Base-by-base conservation (phyloP, 2,888 invertebrate species). In the Dasypolia templi region DNA sequence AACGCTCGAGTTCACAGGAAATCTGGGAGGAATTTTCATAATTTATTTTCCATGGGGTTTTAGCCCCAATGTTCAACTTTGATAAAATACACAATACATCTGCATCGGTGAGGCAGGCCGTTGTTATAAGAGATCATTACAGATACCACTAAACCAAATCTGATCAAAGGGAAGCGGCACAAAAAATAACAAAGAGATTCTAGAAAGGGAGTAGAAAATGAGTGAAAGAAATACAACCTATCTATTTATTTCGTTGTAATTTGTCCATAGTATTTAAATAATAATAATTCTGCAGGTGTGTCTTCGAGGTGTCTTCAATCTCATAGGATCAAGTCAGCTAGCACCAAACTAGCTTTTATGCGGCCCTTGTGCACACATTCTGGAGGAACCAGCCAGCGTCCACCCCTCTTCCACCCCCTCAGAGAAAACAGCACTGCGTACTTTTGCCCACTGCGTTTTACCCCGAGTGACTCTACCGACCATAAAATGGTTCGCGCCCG, bases 21-120 rank as follows among this genome's bases (percentile, higher is more conserved):
- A 49, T 74, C 51, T 32, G 46, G 3, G 51, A 46, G 51, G 53
- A 7, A 68, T 68, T 75, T 74, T 74, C 42, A 67, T 59, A 39
- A 66, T 51, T 76, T 79, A 53, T 70, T 69, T 53, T 69, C 49
- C 46, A 3, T 26, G 26, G 46, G 32, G 26, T 39, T 51, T 61
- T 49, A 26, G 9, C 14, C 6, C 9, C n/a, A 69, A 51, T 56
- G 19, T 66, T 73, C 44, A 46, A 51, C 44, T 55, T 56, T 46
- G 44, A 67, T 51, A 71, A 46, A 58, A 55, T 71, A 79, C 11
- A 70, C 12, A 78, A 68, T 58, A 39, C 35, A 22, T n/a, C 35
- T 35, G n/a, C 3, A 22, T 77, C 26, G 12, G 22, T 14, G 3
- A 49, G 22, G 2, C 11, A 7, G 11, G 29, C 6, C 17, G n/a